Evolutionary conservation across 2,888 invertebrate species (phyloP).

Genomic region (Cheilosia variabilis): DNA sequence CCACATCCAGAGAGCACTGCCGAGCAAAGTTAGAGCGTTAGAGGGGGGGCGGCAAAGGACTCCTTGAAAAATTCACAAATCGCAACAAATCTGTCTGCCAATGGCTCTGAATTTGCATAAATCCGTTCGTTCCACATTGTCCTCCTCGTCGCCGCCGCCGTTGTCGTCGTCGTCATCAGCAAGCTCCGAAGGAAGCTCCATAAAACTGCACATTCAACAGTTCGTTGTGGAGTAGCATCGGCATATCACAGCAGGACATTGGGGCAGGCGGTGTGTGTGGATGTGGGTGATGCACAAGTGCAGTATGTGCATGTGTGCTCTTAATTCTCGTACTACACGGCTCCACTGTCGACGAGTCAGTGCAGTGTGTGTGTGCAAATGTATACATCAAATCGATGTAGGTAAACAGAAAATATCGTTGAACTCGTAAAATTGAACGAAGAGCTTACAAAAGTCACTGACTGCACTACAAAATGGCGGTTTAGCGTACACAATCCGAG

Average conservation of each 20-base stretch:
- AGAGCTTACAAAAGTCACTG: conserved; percentile 76
- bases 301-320: conserved; percentile 58
- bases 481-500: conserved; percentile 63
- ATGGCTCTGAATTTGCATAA: conserved; percentile 77
- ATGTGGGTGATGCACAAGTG: conserved; percentile 28
- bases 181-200: conserved; percentile 66
- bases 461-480: conserved; percentile 77
- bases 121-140: conserved; percentile 65
- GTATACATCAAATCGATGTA: conserved; percentile 35
- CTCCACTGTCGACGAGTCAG: not conserved
- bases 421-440: conserved; percentile 69
- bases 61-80: conserved; percentile 77
- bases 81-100: conserved; percentile 77
- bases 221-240: conserved; percentile 64
- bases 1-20: conserved; percentile 4
- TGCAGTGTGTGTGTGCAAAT: conserved; percentile 48
- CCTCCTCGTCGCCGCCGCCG: not conserved
- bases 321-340: not conserved
- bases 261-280: no score
- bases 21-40: conserved; percentile 8
- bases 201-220: conserved; percentile 76
- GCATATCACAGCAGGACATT: conserved; percentile 69
- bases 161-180: conserved; percentile 26
- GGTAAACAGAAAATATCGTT: conserved; percentile 55
- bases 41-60: conserved; percentile 35